phyloP scores from a whole-genome alignment of 2,113 vertebrate genomes.

The Apistogramma diplotaenia region DNA sequence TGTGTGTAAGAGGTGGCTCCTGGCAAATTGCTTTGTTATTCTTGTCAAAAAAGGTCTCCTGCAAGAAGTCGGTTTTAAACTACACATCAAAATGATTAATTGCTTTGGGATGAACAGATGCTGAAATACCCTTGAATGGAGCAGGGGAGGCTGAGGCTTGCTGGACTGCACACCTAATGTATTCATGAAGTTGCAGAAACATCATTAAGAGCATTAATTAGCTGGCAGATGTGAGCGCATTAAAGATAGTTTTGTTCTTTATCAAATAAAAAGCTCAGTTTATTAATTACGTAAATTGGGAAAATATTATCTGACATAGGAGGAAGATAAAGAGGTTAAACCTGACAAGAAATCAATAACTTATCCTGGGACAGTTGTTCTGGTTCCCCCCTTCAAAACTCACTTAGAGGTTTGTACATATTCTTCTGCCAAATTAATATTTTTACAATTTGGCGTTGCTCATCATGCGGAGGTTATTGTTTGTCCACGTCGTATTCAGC shows the following conservation, averaged over 20 bases:
- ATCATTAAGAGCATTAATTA: constrained; percentile 92
- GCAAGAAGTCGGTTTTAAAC: constrained; percentile 95
- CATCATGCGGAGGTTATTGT: constrained; percentile 39
- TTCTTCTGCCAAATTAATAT: background rate
- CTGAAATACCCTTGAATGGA: constrained; percentile 90
- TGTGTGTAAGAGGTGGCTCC: constrained; percentile 91
- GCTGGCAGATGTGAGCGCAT: constrained; percentile 65
- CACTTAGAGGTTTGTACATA: background rate
- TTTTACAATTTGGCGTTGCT: background rate
- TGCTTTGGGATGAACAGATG: constrained; percentile 95
- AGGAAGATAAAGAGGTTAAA: background rate
- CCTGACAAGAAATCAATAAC: background rate
- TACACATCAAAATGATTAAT: constrained; percentile 99
- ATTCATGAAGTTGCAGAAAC: constrained; percentile 87
- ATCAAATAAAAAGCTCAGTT: background rate
- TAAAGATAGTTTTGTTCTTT: constrained; percentile 17
- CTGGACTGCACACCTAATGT: constrained; percentile 84
- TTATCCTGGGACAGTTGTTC: background rate
- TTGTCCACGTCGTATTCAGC: constrained; percentile 33
- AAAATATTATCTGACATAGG: background rate
- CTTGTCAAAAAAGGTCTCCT: constrained; percentile 89
- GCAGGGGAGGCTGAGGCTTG: constrained; percentile 75
- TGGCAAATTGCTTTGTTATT: constrained; percentile 99
- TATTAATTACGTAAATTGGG: background rate
- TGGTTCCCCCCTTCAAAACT: background rate